Evolutionary conservation across 1,140 invertebrate species (phyloP), one percentile per base, ranked within the genome.

Genomic region (Heliconius eleuchia): DNA sequence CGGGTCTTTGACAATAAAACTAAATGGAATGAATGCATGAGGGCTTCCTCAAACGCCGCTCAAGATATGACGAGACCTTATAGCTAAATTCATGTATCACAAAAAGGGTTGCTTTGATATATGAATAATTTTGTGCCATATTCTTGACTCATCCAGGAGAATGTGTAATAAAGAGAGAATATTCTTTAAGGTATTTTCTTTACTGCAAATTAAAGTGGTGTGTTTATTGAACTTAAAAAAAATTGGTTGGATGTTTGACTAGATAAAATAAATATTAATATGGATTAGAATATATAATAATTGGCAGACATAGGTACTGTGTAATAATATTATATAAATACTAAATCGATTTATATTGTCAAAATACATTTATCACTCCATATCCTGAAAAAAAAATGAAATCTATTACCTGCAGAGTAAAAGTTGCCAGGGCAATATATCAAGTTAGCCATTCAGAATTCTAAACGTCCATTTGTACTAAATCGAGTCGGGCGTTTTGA

Each of bases 21-120:
- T 91, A 92, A 94, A 94, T 94, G 91, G 90, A 94, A 94, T 90
- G 91, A 94, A 92, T 93, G 88, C 87, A 88, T 89, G 88, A 89
- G 89, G 88, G 87, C 87, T 89, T 89, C 89, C 88, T 91, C 86
- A 89, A 90, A 85, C 87, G 86, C 78, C 77, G 89, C 86, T 87
- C 83, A 76, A 88, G 91, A 92, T 92, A 92, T 92, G 89, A 91
- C 86, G 87, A 85, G 86, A 77, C 83, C 50, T 80, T 73, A 80
- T 76, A 79, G 79, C 82, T 78, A 77, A 80, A 80, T 83, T 79
- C 80, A 82, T 90, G 84, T 91, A 87, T 89, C 84, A 84, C 80
- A 85, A 75, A 85, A 90, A 89, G 85, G 86, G 85, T 89, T 88
- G 75, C 80, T 83, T 85, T 87, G 84, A 88, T 88, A 77, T 86